Evolutionary conservation across 2,888 invertebrate genomes (phyloP).

Genomic region (Nymphalis c-album): DNA sequence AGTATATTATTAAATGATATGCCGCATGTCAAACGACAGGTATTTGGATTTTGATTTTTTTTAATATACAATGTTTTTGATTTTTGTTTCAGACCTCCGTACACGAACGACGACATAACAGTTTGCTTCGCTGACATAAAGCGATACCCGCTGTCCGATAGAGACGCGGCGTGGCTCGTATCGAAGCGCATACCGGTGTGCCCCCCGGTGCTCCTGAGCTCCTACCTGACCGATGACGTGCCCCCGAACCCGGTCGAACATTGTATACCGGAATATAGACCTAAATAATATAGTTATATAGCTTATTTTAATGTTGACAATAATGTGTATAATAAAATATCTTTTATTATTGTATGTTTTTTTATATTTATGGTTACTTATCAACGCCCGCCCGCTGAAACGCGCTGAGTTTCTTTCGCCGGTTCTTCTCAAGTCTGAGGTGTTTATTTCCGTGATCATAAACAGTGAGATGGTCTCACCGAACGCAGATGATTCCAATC

Average conservation of each 20-base stretch:
- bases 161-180: constrained; percentile 81
- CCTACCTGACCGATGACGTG: constrained; percentile 76
- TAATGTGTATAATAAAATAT: constrained; percentile 11
- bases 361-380: background rate
- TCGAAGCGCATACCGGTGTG: constrained; percentile 82
- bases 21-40: too few relatives aligned
- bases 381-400: too few relatives aligned
- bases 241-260: constrained; percentile 58
- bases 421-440: too few relatives aligned
- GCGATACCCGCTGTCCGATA: constrained; percentile 66
- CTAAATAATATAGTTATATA: constrained; percentile 39
- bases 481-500: too few relatives aligned
- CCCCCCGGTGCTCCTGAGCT: constrained; percentile 83
- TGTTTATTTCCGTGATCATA: too few relatives aligned
- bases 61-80: too few relatives aligned
- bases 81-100: constrained; percentile 75
- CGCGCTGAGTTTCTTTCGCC: too few relatives aligned
- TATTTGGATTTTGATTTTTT: too few relatives aligned
- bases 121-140: constrained; percentile 87
- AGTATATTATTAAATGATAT: too few relatives aligned
- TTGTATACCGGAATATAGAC: constrained; percentile 62
- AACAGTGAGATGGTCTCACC: too few relatives aligned
- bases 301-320: constrained; percentile 7
- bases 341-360: background rate
- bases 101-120: constrained; percentile 81